Conservation (phyloP, 2,797 vertebrate genomes). For the Scyliorhinus canicula region DNA sequence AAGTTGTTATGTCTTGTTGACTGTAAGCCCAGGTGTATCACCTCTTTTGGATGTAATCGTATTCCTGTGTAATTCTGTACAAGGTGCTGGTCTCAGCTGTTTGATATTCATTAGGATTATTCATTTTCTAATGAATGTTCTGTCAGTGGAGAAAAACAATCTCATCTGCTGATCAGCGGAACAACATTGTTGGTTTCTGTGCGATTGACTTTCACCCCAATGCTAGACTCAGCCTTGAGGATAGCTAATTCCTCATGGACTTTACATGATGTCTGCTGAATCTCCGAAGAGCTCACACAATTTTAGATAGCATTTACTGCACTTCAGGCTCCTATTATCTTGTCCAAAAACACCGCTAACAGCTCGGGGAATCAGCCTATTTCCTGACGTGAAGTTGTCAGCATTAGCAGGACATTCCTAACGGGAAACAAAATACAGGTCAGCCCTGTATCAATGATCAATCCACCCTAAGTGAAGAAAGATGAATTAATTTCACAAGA, state of each 20-base stretch:
- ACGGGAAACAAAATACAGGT: not conserved
- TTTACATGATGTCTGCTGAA: not conserved
- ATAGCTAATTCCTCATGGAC: constrained; percentile 9
- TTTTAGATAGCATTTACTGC: not conserved
- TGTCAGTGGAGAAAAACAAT: constrained; percentile 32
- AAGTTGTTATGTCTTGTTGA: constrained; percentile 22
- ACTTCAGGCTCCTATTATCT: not conserved
- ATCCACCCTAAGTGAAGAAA: not conserved
- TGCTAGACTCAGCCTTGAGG: constrained; percentile 11
- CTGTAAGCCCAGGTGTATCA: not conserved
- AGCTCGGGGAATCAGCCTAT: not conserved
- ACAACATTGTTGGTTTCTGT: constrained; percentile 13
- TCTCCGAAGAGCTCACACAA: not conserved
- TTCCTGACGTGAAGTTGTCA: not conserved
- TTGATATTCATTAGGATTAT: constrained; percentile 38
- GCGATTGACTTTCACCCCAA: not conserved
- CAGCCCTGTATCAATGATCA: not conserved
- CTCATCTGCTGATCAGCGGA: constrained; percentile 16
- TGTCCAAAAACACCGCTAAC: not conserved
- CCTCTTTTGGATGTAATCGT: not conserved
- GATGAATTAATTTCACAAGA: not conserved
- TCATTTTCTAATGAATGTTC: constrained; percentile 35
- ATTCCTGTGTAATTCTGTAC: constrained; percentile 16
- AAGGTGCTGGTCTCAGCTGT: constrained; percentile 35
- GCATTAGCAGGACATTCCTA: not conserved